Evolutionary conservation across 2,888 invertebrate genomes (phyloP).

Genomic region (Scaptomyza reducta): DNA sequence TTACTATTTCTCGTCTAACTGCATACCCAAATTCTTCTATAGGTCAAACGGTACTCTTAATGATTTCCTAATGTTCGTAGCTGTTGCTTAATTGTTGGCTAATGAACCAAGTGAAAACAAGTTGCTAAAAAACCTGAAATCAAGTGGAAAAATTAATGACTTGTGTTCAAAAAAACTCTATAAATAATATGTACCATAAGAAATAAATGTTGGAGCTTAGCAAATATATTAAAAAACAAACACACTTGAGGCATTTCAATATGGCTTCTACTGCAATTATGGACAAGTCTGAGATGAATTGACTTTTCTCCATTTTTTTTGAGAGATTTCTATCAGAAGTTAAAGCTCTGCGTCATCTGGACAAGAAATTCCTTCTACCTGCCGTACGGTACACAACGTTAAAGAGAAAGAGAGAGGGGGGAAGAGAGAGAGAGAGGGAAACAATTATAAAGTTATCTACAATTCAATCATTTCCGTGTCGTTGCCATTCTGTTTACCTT

Average conservation of each 20-base stretch:
- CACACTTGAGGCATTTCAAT: no score
- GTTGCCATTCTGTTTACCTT: conserved; percentile 44
- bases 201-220: no score
- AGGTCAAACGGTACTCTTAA: conserved; percentile 35
- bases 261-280: no score
- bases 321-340: conserved; percentile 16
- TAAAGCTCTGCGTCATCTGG: conserved; percentile 30
- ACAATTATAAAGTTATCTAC: conserved; percentile 59
- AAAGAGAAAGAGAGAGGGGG: not conserved
- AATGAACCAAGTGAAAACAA: conserved; percentile 34
- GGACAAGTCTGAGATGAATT: no score
- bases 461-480: conserved; percentile 56
- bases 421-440: not conserved
- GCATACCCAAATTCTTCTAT: conserved; percentile 16
- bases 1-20: no score
- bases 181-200: not conserved
- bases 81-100: conserved; percentile 45
- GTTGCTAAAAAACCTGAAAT: conserved; percentile 41
- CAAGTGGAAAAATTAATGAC: conserved; percentile 13
- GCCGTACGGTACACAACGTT: conserved; percentile 1
- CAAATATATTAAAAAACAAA: no score
- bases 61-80: conserved; percentile 35
- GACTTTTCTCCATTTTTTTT: no score
- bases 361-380: conserved; percentile 34
- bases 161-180: not conserved